These are phyloP conservation scores for Eutolmus rufibarbis DNA, from an alignment of 2,888 invertebrate species.

Conservation along the genomic window DNA sequence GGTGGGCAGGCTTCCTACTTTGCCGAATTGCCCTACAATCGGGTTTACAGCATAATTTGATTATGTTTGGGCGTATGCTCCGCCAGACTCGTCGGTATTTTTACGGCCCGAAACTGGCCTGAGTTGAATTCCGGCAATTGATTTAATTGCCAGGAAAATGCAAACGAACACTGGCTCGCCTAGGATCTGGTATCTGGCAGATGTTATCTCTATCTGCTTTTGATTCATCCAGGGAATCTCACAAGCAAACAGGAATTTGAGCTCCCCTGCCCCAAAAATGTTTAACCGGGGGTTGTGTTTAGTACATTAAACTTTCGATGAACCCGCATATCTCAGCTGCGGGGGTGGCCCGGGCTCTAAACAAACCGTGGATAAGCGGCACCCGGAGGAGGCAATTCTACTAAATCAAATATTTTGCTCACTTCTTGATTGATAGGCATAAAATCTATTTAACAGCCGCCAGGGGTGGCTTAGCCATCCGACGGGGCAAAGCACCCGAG, in stretches of 20 bases:
- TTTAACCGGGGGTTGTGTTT: not conserved
- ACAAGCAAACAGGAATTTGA: not conserved
- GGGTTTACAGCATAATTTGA: not conserved
- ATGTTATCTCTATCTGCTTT: not conserved
- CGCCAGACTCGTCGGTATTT: not conserved
- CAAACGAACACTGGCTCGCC: not conserved
- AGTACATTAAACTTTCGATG: not conserved
- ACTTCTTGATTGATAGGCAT: conserved; percentile 40
- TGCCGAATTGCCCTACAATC: not conserved
- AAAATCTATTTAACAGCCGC: conserved; percentile 31
- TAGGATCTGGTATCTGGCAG: not conserved
- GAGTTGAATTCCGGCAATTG: not conserved
- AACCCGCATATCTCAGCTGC: not conserved
- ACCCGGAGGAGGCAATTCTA: not conserved
- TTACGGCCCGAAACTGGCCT: not conserved
- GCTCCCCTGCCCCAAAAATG: not conserved
- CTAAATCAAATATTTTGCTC: conserved; percentile 35
- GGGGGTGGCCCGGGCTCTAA: not conserved
- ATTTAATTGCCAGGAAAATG: not conserved
- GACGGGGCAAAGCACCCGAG: not conserved
- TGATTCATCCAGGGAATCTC: not conserved
- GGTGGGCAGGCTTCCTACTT: not conserved
- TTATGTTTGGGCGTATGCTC: not conserved
- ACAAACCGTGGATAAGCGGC: not conserved
- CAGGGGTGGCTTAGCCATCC: not conserved